phyloP scores from a whole-genome alignment of 1,140 invertebrate genomes.

The Drosophila insularis region DNA sequence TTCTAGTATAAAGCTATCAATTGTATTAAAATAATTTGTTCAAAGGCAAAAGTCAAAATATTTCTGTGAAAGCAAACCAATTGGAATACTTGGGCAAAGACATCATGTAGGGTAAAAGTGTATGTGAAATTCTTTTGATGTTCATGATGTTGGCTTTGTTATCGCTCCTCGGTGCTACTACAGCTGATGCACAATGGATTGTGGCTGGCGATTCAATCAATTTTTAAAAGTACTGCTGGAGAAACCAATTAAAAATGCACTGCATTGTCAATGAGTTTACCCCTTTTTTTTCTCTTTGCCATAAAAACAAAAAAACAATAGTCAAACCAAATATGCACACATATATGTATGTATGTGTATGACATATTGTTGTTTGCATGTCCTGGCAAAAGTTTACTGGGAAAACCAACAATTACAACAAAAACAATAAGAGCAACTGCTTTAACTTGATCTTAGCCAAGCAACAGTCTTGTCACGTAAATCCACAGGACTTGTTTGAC shows the following conservation, averaged over 20 bases:
- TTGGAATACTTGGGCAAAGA: not conserved
- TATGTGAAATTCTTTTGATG: not conserved
- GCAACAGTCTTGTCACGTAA: slow-evolving; percentile 48
- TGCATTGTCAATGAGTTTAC: slow-evolving; percentile 28
- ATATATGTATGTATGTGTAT: not conserved
- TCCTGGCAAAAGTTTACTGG: not conserved
- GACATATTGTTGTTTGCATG: slow-evolving; percentile 1
- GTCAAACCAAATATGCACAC: not conserved
- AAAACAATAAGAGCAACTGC: slow-evolving; percentile 7
- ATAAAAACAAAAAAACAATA: not conserved
- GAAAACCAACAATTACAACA: not conserved
- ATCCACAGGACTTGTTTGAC: slow-evolving; percentile 29
- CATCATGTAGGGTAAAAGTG: not conserved
- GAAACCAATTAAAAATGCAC: slow-evolving; percentile 40
- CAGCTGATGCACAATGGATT: slow-evolving; percentile 5
- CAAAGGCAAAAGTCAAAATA: not conserved
- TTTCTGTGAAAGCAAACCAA: not conserved
- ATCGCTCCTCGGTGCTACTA: too few species aligned
- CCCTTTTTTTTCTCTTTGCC: not conserved
- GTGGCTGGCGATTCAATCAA: slow-evolving; percentile 37
- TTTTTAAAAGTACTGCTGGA: slow-evolving; percentile 36
- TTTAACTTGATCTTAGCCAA: not conserved
- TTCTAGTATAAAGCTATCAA: not conserved
- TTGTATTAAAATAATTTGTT: slow-evolving; percentile 1
- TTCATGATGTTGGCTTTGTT: slow-evolving; percentile 6